phyloP scores from a whole-genome alignment of 2,888 invertebrate genomes.

The Drosophila atroscutellata region DNA sequence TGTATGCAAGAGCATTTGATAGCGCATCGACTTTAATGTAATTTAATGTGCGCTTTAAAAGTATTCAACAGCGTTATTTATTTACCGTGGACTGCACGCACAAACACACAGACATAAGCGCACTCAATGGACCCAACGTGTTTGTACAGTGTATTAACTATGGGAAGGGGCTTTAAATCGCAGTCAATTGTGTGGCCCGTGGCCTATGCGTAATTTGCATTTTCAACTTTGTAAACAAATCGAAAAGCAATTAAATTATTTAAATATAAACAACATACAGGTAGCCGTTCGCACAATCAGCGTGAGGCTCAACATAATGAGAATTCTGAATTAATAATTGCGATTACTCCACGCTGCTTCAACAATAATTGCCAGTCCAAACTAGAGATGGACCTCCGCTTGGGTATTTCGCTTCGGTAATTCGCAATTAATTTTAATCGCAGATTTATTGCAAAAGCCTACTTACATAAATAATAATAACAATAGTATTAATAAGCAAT shows the following conservation, averaged over 20 bases:
- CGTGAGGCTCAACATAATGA: conserved; percentile 66
- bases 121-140: conserved; percentile 8
- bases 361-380: conserved; percentile 10
- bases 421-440: not conserved
- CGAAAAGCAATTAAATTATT: conserved; percentile 80
- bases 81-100: conserved; percentile 24
- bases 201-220: conserved; percentile 74
- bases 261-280: conserved; percentile 77
- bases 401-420: not conserved
- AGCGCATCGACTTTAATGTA: conserved; percentile 29
- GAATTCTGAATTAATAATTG: conserved; percentile 75
- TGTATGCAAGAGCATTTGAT: conserved; percentile 1
- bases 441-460: not conserved
- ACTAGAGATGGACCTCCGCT: conserved; percentile 41
- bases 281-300: conserved; percentile 47
- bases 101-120: conserved; percentile 1
- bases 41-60: conserved; percentile 36
- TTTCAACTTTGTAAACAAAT: conserved; percentile 77
- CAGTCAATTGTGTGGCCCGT: conserved; percentile 75
- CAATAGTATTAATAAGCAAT: not conserved
- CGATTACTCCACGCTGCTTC: conserved; percentile 46
- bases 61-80: conserved; percentile 37
- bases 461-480: not conserved
- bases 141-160: conserved; percentile 51
- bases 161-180: conserved; percentile 56